Percentiles rank a stretch among this genome's conserved stretches.
phyloP scores from a whole-genome alignment of 2,797 vertebrate genomes.

The Neosilurus hyrtlii region DNA sequence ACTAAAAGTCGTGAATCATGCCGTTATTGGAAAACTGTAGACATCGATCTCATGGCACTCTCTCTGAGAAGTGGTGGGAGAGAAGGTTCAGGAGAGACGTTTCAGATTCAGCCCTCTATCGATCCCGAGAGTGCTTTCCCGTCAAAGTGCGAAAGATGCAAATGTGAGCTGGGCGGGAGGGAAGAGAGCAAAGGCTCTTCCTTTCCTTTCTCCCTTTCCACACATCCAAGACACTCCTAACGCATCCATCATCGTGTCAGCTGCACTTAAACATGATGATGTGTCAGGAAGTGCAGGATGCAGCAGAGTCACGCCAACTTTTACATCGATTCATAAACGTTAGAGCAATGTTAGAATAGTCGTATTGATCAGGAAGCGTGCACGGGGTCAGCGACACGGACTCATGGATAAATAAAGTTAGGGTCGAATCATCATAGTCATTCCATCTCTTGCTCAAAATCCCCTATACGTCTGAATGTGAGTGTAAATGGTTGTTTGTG shows the following conservation, averaged over 20 bases:
- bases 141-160: slow-evolving; percentile 61
- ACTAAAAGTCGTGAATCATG: slow-evolving; percentile 48
- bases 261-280: slow-evolving; percentile 6
- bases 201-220: slow-evolving; percentile 1
- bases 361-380: background rate
- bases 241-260: background rate
- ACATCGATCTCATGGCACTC: slow-evolving; percentile 59
- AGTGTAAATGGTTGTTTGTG: too few species aligned
- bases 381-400: background rate
- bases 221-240: slow-evolving; percentile 4
- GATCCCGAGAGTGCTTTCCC: slow-evolving; percentile 61
- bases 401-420: background rate
- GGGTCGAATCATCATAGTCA: background rate
- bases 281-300: background rate
- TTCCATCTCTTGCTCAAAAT: background rate
- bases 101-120: slow-evolving; percentile 51
- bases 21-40: slow-evolving; percentile 56
- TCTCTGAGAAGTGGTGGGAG: slow-evolving; percentile 60
- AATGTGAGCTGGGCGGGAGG: slow-evolving; percentile 43
- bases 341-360: background rate
- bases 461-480: background rate
- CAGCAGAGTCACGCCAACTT: background rate
- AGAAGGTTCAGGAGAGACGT: slow-evolving; percentile 60
- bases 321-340: background rate
- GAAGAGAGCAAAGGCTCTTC: background rate